Evolutionary conservation across 2,113 vertebrate genomes (phyloP), one percentile per base, ranked within the genome.

Genomic region (Sus scrofa): DNA sequence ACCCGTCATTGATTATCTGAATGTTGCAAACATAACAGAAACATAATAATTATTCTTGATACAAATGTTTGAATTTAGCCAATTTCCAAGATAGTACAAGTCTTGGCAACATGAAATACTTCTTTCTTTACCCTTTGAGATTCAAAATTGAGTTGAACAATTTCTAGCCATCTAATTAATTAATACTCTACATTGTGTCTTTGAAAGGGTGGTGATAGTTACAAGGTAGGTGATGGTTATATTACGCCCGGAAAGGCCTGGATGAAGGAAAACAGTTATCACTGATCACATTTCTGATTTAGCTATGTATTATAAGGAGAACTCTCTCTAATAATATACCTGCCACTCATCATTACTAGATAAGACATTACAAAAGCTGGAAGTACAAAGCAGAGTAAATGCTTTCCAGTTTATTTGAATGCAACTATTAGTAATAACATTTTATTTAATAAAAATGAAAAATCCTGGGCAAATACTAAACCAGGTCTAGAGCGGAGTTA

Each of bases 371-470:
- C 65, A 87, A 84, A 94, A 88, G 3, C 30, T 78, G 9, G 15
- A 79, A 62, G 18, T 27, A 56, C 27, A 54, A 67, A 79, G 34
- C 54, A 3, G 6, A 79, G 4, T 44, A 60, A 65, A 60, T 15
- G 10, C 8, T 50, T 32, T 27, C 3, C 27, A 44, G 30, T 26
- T 77, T 32, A 77, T 70, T 15, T 82, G 74, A 71, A 71, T 78
- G 4, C 27, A 91, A 74, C 9, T 74, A 32, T 94, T 73, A 44
- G 2, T 78, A 86, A 86, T 74, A 52, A 62, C 7, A 34, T 16
- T 60, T 94, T 27, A 82, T 52, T 93, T 71, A 87, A 82, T 91
- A 82, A 63, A 63, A 82, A 60, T 78, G 0, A 63, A 83, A 90
- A 84, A 27, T 74, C 3, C 71, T 70, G 44, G 34, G 12, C 20